Evolutionary conservation across 2,888 invertebrate genomes (phyloP), one percentile per base, ranked within the genome.

Genomic region (Oligia strigilis): DNA sequence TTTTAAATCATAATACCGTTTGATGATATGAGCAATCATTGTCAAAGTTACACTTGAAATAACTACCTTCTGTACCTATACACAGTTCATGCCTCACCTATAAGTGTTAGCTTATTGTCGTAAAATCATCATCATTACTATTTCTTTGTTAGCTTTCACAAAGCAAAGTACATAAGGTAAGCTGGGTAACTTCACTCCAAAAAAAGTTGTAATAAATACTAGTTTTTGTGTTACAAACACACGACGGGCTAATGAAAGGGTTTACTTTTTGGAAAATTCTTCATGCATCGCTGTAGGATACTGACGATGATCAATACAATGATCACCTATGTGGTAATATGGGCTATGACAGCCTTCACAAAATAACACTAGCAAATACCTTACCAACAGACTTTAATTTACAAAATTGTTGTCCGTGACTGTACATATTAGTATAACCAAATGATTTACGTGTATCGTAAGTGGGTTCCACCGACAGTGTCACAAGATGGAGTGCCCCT

Each of bases 391-490:
- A 77, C 17, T 46, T 23, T n/a, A 43, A 40, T 62, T 60, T 72
- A 46, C 23, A 74, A 80, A 76, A 49, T 69, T 74, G 64, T 80
- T 88, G 89, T 84, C 64, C 81, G 80, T 87, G 90, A 91, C 87
- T 90, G 92, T 91, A 29, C 29, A 29, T 29, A 88, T 65, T 49
- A 73, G 62, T 88, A 82, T 75, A 69, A 80, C 78, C 72, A 81
- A 88, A 86, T 86, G 83, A 89, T 84, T 87, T 84, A 87, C 83
- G 83, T 82, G 85, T 85, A 92, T 90, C 89, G 90, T 93, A 93
- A 94, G 94, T 94, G 93, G 92, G 94, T 93, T 93, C 77, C 93
- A 93, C 92, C 93, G 92, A 91, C 90, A 90, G 92, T 93, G 94
- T 91, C 92, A 90, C 91, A 89, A 77, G 87, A 76, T 86, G 78